phyloP scores from a whole-genome alignment of 2,113 vertebrate genomes.

The Gavia stellata region DNA sequence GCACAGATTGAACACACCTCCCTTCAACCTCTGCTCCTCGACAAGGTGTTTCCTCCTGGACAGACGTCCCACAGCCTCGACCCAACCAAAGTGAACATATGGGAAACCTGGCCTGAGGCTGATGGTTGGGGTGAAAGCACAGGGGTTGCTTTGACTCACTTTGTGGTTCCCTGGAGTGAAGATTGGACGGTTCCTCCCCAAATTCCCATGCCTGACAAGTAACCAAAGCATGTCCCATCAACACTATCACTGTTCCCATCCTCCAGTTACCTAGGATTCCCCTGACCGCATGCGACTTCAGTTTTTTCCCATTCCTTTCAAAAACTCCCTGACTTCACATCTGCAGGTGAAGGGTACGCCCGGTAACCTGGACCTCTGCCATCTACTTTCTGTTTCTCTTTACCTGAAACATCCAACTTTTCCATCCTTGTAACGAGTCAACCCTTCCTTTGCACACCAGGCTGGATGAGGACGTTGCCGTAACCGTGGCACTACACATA shows the following conservation, averaged over 20 bases:
- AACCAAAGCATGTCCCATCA: neutral
- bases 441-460: neutral
- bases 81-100: neutral
- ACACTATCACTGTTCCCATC: neutral
- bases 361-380: neutral
- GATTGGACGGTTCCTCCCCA: neutral
- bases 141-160: neutral
- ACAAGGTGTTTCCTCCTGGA: neutral
- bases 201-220: neutral
- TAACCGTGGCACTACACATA: neutral
- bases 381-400: neutral
- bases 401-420: neutral
- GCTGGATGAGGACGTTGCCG: neutral
- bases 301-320: neutral
- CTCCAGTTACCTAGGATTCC: neutral
- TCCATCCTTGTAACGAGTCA: neutral
- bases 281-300: neutral
- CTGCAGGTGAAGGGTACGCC: neutral
- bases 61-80: neutral
- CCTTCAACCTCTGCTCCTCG: neutral
- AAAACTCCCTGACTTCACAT: neutral
- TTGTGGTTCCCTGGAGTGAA: neutral
- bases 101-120: neutral
- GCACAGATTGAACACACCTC: neutral
- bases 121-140: neutral